Evolutionary conservation across 2,888 invertebrate genomes (phyloP).

Genomic region (Ornithoptera priamus): DNA sequence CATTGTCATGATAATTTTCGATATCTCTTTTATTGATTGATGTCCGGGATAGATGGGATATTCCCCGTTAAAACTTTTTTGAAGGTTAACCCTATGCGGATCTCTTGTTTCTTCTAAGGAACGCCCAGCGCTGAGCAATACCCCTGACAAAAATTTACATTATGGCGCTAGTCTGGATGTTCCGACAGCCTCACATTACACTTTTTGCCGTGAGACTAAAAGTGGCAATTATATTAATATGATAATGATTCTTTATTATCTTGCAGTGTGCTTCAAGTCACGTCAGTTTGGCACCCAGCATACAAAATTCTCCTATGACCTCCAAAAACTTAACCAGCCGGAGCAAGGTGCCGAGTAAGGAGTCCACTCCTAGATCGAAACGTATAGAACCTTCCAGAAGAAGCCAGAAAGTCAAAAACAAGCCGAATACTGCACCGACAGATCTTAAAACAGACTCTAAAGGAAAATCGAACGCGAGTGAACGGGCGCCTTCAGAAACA

Average conservation of each 20-base stretch:
- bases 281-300: slow-evolving; percentile 45
- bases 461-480: slow-evolving; percentile 3
- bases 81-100: no score
- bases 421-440: not conserved
- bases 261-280: slow-evolving; percentile 46
- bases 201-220: not conserved
- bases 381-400: slow-evolving; percentile 20
- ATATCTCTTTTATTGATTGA: no score
- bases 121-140: no score
- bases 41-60: no score
- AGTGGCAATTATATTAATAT: no score
- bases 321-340: slow-evolving; percentile 21
- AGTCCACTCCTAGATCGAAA: slow-evolving; percentile 24
- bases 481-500: not conserved
- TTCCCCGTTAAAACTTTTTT: no score
- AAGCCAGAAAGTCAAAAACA: slow-evolving; percentile 21
- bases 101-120: no score
- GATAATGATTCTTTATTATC: not conserved
- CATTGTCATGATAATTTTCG: no score
- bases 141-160: no score
- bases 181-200: no score
- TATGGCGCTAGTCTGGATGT: no score
- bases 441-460: slow-evolving; percentile 1
- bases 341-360: slow-evolving; percentile 21
- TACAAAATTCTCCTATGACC: slow-evolving; percentile 23